These are phyloP conservation scores for Phymorhynchus buccinoides DNA, from an alignment of 1,140 invertebrate species.

Conservation along the genomic window DNA sequence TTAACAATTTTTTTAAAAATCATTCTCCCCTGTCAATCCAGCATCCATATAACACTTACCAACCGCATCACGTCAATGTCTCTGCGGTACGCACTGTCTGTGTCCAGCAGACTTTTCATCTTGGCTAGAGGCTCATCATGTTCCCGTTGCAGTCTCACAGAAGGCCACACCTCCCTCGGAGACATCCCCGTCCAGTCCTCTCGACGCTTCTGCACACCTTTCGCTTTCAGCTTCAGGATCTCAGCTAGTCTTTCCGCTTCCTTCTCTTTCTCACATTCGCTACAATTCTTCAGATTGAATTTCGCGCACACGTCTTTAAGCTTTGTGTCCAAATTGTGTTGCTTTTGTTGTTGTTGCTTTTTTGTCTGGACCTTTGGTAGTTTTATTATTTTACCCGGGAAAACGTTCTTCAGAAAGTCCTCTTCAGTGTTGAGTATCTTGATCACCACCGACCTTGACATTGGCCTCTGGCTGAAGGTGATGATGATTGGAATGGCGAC, in stretches of 20 bases:
- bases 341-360: no score
- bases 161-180: not conserved
- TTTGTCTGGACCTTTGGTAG: not conserved
- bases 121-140: not conserved
- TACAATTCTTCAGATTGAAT: not conserved
- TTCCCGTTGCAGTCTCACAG: not conserved
- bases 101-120: not conserved
- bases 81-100: not conserved
- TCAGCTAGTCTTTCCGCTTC: not conserved
- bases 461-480: not conserved
- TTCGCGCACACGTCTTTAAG: slow-evolving; percentile 3
- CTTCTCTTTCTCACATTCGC: not conserved
- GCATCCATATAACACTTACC: no score
- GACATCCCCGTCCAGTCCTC: not conserved
- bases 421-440: slow-evolving; percentile 11
- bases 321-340: no score
- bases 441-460: not conserved
- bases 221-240: not conserved
- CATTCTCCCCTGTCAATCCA: no score
- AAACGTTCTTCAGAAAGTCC: not conserved
- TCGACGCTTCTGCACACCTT: not conserved
- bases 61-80: not conserved
- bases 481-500: not conserved
- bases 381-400: no score
- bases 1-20: no score